Percentiles rank a stretch among this genome's conserved stretches.
Evolutionary conservation across 2,888 invertebrate genomes (phyloP).

Genomic region (Eupithecia vulgata): DNA sequence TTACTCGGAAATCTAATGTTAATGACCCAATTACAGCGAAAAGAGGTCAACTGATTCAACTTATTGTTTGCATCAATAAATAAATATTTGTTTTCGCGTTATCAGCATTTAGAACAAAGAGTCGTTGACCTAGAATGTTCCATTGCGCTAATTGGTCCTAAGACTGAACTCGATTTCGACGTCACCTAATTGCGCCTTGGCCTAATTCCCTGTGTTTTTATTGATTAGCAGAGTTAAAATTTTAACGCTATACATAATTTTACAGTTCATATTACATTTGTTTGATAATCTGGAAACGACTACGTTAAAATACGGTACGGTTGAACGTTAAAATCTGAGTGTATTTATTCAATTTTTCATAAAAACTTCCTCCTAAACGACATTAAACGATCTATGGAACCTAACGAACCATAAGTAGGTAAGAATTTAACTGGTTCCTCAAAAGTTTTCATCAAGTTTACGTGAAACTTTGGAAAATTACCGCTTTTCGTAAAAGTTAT

Average conservation of each 20-base stretch:
- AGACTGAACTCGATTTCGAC: constrained; percentile 59
- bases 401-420: too few relatives aligned
- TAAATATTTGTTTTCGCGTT: constrained; percentile 51
- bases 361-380: constrained; percentile 3
- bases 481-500: constrained; percentile 16
- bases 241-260: not conserved
- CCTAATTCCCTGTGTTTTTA: constrained; percentile 56
- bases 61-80: constrained; percentile 42
- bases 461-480: constrained; percentile 14
- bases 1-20: constrained; percentile 72
- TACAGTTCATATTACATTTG: constrained; percentile 34
- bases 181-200: constrained; percentile 69
- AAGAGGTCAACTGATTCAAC: constrained; percentile 44
- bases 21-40: constrained; percentile 71
- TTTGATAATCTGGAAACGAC: not conserved
- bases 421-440: constrained; percentile 25
- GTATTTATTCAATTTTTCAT: constrained; percentile 3
- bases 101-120: constrained; percentile 67
- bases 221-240: constrained; percentile 2
- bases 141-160: constrained; percentile 65
- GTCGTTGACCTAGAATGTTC: constrained; percentile 75
- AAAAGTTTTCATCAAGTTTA: constrained; percentile 21
- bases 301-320: not conserved
- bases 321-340: not conserved
- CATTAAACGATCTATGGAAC: too few relatives aligned